These are phyloP conservation scores for Carassius gibelio DNA, from an alignment of 2,113 vertebrate genomes.

Conservation along the genomic window DNA sequence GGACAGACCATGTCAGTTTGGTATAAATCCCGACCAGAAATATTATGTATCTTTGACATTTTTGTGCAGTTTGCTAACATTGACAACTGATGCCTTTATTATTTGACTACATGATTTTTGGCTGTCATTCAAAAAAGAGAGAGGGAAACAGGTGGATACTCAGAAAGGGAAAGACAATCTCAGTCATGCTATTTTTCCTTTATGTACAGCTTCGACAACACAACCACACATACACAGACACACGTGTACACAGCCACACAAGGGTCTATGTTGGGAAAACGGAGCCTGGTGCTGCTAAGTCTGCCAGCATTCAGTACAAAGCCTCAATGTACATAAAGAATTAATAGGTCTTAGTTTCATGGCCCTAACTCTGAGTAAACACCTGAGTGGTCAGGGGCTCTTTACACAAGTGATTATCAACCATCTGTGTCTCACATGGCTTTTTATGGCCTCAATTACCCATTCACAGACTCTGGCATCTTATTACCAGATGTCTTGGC, in stretches of 20 bases:
- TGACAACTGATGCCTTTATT: neutral
- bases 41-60: neutral
- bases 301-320: constrained; percentile 22
- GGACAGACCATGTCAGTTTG: neutral
- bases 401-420: constrained; percentile 48
- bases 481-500: constrained; percentile 44
- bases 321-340: constrained; percentile 52
- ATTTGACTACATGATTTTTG: neutral
- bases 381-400: constrained; percentile 39
- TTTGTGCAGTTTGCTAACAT: constrained; percentile 4
- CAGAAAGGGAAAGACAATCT: constrained; percentile 23
- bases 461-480: constrained; percentile 42
- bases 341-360: constrained; percentile 58
- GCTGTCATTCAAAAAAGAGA: constrained; percentile 8
- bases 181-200: constrained; percentile 33
- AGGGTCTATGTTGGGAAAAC: constrained; percentile 35
- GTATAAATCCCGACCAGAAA: neutral
- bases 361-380: constrained; percentile 50
- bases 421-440: constrained; percentile 50
- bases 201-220: constrained; percentile 5
- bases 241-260: constrained; percentile 28
- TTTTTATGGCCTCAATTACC: constrained; percentile 54
- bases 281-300: constrained; percentile 29
- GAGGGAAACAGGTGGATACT: neutral
- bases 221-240: constrained; percentile 33